These are phyloP conservation scores for Cryptotis parvus DNA, from an alignment of 2,113 vertebrate species.

Conservation along the genomic window DNA sequence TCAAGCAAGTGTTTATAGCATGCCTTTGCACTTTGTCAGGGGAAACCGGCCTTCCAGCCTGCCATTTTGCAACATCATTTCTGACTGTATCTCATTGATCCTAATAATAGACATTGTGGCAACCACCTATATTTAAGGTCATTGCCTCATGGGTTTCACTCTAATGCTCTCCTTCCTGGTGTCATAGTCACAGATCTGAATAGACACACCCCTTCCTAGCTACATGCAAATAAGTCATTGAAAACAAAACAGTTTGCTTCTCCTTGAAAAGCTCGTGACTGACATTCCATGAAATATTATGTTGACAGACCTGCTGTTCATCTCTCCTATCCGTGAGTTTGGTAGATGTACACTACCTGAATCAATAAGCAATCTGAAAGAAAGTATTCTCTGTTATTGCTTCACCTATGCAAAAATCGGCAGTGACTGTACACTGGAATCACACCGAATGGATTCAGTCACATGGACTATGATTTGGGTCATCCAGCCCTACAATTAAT, in stretches of 20 bases:
- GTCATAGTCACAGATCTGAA: neutral
- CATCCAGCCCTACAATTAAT: neutral
- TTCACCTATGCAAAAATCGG: neutral
- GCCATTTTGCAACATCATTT: constrained; percentile 69
- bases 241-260: constrained; percentile 73
- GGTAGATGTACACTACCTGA: constrained; percentile 62
- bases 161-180: constrained; percentile 63
- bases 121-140: constrained; percentile 74
- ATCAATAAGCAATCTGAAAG: constrained; percentile 80
- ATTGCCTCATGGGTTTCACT: constrained; percentile 75
- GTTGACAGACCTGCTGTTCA: constrained; percentile 66
- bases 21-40: constrained; percentile 67
- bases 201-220: constrained; percentile 76
- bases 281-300: neutral
- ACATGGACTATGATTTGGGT: neutral
- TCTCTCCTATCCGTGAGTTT: constrained; percentile 67
- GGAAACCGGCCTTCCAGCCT: constrained; percentile 56
- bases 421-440: neutral
- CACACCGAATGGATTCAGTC: neutral
- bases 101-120: constrained; percentile 75
- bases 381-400: constrained; percentile 85
- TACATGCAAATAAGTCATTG: constrained; percentile 80
- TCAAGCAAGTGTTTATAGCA: constrained; percentile 75
- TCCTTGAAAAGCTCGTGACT: constrained; percentile 57
- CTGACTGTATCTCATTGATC: constrained; percentile 60